Evolutionary conservation across 2,797 vertebrate species (phyloP).

Genomic region (Xenopus petersii): DNA sequence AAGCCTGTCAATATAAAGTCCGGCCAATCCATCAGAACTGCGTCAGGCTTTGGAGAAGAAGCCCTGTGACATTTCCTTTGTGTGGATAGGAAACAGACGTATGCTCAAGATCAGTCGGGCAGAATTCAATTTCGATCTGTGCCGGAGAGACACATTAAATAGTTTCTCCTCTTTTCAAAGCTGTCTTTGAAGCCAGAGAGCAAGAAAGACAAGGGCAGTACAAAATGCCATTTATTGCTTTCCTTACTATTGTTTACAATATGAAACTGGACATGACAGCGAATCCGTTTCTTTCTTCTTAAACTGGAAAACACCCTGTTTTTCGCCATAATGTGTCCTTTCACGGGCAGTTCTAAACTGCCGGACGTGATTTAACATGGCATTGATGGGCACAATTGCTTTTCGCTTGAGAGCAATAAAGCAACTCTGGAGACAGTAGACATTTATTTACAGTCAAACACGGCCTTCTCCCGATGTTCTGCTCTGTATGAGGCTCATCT

Average conservation of each 20-base stretch:
- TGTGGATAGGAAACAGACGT: no score
- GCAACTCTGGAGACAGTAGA: not conserved
- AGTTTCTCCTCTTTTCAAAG: no score
- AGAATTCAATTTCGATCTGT: no score
- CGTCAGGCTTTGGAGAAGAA: no score
- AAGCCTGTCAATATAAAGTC: no score
- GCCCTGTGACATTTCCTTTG: no score
- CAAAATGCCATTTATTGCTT: constrained; percentile 2
- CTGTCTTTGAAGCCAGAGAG: not conserved
- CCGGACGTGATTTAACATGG: not conserved
- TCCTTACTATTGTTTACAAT: constrained; percentile 1
- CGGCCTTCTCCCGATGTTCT: not conserved
- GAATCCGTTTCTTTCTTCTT: not conserved
- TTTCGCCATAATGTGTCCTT: not conserved
- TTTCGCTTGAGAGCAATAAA: constrained; percentile 3
- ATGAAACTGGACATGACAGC: constrained; percentile 8
- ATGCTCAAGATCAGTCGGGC: no score
- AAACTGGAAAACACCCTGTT: not conserved
- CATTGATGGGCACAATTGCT: constrained; percentile 10
- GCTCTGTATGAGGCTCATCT: no score
- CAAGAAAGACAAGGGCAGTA: not conserved
- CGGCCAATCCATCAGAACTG: no score
- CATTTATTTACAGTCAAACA: constrained; percentile 4
- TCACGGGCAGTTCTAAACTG: not conserved
- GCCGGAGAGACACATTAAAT: no score